phyloP scores from a whole-genome alignment of 2,113 vertebrate species.

The Campylorhamphus procurvoides region DNA sequence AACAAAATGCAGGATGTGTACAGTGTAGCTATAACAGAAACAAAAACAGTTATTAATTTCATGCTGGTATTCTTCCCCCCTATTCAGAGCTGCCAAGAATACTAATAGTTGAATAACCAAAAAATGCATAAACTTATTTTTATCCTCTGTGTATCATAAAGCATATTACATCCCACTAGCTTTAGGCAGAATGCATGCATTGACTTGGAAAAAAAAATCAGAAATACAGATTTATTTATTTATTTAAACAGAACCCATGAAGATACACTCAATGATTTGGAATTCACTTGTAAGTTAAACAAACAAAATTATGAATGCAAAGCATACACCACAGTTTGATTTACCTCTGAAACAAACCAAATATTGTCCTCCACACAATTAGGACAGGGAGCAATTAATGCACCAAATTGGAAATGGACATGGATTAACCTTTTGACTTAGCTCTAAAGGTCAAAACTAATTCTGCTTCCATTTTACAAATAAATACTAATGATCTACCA shows the following conservation, averaged over 20 bases:
- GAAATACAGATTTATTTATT: not conserved
- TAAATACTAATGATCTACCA: conserved; percentile 43
- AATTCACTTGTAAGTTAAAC: not conserved
- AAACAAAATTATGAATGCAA: conserved; percentile 17
- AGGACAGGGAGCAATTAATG: conserved; percentile 30
- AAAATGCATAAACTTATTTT: not conserved
- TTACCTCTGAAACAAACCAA: conserved; percentile 24
- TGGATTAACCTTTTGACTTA: conserved; percentile 35
- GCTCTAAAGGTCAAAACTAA: conserved; percentile 40
- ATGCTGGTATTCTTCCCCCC: not conserved
- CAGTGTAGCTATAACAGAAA: conserved; percentile 83
- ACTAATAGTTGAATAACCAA: not conserved
- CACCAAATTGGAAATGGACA: conserved; percentile 31
- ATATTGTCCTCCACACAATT: conserved; percentile 28
- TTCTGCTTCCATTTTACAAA: conserved; percentile 35
- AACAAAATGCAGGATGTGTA: conserved; percentile 95
- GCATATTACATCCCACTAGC: not conserved
- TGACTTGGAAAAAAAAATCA: not conserved
- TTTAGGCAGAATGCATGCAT: not conserved
- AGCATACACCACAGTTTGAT: not conserved
- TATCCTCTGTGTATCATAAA: not conserved
- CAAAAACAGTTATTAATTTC: conserved; percentile 24
- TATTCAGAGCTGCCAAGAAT: not conserved
- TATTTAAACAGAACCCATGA: not conserved
- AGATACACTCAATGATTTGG: not conserved